Conservation (phyloP, 2,113 vertebrate species). For the Indicator indicator region DNA sequence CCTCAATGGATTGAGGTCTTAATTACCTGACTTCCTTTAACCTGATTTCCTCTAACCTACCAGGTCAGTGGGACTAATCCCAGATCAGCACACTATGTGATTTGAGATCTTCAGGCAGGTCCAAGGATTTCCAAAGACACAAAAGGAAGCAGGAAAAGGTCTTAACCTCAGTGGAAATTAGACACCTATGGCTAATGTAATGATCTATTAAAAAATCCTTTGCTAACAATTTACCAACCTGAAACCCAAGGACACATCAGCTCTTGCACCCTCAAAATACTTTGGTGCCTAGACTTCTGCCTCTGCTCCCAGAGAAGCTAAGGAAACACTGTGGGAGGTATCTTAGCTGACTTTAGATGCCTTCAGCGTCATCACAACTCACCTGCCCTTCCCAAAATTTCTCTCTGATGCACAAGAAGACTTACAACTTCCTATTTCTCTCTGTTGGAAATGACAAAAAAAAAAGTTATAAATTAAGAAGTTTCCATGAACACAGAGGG, state of each 20-base stretch:
- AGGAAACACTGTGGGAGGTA: background rate
- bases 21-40: slow-evolving; percentile 63
- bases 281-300: background rate
- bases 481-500: background rate
- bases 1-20: slow-evolving; percentile 18
- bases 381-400: background rate
- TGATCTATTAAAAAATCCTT: background rate
- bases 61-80: slow-evolving; percentile 38
- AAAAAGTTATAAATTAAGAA: background rate
- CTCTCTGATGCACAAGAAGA: background rate
- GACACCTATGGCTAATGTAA: background rate
- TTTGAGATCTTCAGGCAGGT: background rate
- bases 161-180: background rate
- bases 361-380: background rate
- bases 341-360: background rate
- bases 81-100: background rate
- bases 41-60: slow-evolving; percentile 48
- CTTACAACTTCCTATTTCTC: background rate
- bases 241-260: background rate
- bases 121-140: background rate
- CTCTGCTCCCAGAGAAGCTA: background rate
- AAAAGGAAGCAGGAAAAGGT: background rate
- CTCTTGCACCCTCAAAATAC: background rate
- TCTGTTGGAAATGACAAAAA: background rate
- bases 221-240: background rate